phyloP scores from a whole-genome alignment of 2,113 vertebrate species.

The Tor tambroides region DNA sequence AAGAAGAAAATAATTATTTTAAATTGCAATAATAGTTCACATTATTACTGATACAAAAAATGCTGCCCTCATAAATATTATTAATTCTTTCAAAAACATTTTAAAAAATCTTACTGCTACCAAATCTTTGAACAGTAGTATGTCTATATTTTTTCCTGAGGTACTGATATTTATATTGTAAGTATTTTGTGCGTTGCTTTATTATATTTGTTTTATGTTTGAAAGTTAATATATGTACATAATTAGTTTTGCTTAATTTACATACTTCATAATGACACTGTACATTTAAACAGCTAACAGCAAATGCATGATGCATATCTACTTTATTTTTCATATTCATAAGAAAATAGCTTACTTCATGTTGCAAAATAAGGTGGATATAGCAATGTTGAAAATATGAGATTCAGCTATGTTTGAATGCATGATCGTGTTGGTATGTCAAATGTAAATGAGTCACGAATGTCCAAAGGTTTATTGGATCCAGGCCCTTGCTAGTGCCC shows the following conservation, averaged over 20 bases:
- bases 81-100: background rate
- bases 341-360: background rate
- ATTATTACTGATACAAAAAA: background rate
- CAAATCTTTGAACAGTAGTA: background rate
- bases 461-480: background rate
- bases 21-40: background rate
- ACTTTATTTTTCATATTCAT: background rate
- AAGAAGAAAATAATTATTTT: too few species aligned
- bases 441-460: background rate
- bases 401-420: background rate
- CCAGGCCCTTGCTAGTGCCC: background rate
- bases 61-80: background rate
- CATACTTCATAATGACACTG: background rate
- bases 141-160: background rate
- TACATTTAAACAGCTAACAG: slow-evolving; percentile 4
- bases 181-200: background rate
- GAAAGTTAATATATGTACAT: background rate
- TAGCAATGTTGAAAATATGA: background rate
- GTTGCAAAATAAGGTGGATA: background rate
- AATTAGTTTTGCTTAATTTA: background rate
- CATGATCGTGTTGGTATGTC: background rate
- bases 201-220: background rate
- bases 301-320: background rate
- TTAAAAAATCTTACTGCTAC: background rate
- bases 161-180: background rate